Evolutionary conservation across 2,113 vertebrate species (phyloP).

Genomic region (Calypte anna): DNA sequence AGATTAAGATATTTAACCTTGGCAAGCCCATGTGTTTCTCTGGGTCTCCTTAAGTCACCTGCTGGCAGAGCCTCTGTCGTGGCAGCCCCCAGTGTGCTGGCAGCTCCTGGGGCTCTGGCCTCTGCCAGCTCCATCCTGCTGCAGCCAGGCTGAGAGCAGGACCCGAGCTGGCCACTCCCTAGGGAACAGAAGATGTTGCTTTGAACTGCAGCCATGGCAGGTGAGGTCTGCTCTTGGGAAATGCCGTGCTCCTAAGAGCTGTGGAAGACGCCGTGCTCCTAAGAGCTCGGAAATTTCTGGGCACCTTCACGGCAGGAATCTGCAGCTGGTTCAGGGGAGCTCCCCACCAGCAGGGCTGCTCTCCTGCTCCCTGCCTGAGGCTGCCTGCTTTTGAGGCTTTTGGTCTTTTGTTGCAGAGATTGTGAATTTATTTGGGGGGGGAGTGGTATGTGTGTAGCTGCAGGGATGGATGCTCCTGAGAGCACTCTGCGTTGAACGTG

Average conservation of each 20-base stretch:
- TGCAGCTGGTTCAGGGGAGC: background rate
- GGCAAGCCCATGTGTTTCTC: constrained; percentile 37
- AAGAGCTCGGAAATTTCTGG: background rate
- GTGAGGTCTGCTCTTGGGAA: background rate
- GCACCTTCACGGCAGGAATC: background rate
- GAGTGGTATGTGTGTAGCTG: background rate
- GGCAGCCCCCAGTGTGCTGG: background rate
- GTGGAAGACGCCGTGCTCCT: background rate
- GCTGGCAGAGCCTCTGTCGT: background rate
- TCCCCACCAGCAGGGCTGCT: background rate
- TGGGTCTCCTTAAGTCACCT: constrained; percentile 2
- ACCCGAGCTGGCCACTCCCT: rapidly evolving
- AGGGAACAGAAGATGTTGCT: background rate
- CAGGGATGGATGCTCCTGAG: background rate
- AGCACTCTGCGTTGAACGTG: background rate
- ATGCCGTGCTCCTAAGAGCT: background rate
- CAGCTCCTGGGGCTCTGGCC: constrained; percentile 1
- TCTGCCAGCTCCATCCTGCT: background rate
- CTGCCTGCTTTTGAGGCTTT: background rate
- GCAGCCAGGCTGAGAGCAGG: background rate
- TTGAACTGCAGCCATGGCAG: background rate
- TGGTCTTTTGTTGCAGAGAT: background rate
- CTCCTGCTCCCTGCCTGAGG: background rate
- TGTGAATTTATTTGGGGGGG: background rate
- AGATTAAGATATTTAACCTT: constrained; percentile 68